phyloP scores from a whole-genome alignment of 1,140 invertebrate genomes.

The Lepidostoma basale region DNA sequence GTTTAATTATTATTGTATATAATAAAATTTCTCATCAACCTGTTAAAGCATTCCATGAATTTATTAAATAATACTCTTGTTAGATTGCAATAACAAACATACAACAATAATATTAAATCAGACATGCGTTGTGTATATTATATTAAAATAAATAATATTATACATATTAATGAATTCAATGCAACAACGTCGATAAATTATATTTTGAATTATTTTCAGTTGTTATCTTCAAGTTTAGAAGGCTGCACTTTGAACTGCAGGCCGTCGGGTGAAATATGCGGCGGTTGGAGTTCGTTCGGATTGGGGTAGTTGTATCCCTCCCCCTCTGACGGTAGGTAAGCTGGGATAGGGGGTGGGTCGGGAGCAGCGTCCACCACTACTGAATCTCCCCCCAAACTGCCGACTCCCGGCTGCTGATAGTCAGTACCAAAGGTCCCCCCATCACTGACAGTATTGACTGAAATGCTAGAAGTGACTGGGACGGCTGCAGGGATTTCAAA shows the following conservation, averaged over 20 bases:
- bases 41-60: no score
- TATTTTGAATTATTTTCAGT: no score
- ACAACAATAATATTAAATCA: no score
- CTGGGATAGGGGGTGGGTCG: not conserved
- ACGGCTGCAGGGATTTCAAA: not conserved
- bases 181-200: no score
- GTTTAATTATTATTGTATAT: no score
- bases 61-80: no score
- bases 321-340: not conserved
- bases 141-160: no score
- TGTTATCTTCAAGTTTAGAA: not conserved
- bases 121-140: no score
- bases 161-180: no score
- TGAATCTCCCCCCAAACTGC: conserved; percentile 17
- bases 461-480: no score
- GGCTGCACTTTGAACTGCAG: conserved; percentile 28
- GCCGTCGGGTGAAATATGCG: conserved; percentile 21
- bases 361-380: not conserved
- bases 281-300: conserved; percentile 33
- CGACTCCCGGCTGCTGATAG: conserved; percentile 10
- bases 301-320: conserved; percentile 39
- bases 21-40: no score
- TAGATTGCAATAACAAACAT: no score
- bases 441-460: not conserved
- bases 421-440: not conserved